A percentile compares a stretch with the other conserved stretches of the same genome.
phyloP scores from a whole-genome alignment of 2,113 vertebrate genomes.

The Scomber colias region DNA sequence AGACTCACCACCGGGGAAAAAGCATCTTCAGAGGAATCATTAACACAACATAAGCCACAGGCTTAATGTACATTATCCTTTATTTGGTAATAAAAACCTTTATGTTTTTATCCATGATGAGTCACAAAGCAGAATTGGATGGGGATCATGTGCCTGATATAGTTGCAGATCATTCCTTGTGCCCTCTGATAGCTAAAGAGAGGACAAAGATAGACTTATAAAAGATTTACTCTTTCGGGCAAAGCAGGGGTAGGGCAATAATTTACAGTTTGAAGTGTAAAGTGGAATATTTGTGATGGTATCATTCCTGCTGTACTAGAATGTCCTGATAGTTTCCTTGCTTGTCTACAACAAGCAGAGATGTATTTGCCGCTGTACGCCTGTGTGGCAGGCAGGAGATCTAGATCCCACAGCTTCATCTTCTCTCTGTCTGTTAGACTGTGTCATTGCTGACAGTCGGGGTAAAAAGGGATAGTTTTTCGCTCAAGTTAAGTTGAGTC shows the following conservation, averaged over 20 bases:
- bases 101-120: neutral
- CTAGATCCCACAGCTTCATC: slow-evolving; percentile 10
- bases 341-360: slow-evolving; percentile 12
- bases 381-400: slow-evolving; percentile 6
- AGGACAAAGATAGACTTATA: neutral
- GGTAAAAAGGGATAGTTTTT: slow-evolving; percentile 55
- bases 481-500: slow-evolving; percentile 64
- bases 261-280: neutral
- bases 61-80: slow-evolving; percentile 10
- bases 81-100: neutral
- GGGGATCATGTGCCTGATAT: neutral
- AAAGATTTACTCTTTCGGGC: too few species aligned
- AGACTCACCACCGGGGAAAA: neutral
- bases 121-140: neutral
- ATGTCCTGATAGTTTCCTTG: slow-evolving; percentile 23
- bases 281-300: slow-evolving; percentile 19
- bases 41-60: slow-evolving; percentile 5
- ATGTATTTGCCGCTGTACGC: neutral
- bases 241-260: too few species aligned
- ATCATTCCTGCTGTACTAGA: slow-evolving; percentile 29
- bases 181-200: slow-evolving; percentile 13
- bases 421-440: neutral
- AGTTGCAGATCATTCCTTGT: neutral
- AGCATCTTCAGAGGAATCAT: slow-evolving; percentile 22
- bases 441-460: slow-evolving; percentile 28